Percentiles rank a stretch among this genome's conserved stretches.
These are phyloP conservation scores for Centropus unirufus DNA, from an alignment of 2,113 vertebrate genomes.

Conservation along the genomic window DNA sequence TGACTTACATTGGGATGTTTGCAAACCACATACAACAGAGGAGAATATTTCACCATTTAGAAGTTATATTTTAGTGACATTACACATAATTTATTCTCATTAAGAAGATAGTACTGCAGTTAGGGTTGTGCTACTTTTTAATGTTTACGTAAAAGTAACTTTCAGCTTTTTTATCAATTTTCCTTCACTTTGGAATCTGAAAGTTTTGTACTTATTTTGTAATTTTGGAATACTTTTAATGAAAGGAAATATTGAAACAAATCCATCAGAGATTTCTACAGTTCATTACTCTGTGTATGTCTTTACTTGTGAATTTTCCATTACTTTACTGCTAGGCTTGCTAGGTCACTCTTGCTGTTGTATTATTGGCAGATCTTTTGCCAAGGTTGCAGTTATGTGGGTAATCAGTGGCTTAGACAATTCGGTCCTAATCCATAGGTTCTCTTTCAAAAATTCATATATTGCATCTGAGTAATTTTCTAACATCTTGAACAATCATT, in stretches of 20 bases:
- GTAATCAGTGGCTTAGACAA: neutral
- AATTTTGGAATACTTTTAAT: neutral
- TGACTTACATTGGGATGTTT: neutral
- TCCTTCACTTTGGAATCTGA: neutral
- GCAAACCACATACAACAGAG: neutral
- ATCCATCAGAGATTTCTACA: neutral
- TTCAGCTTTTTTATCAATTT: neutral
- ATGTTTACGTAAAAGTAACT: neutral
- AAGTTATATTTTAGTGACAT: neutral
- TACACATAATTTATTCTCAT: neutral
- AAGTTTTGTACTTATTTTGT: neutral
- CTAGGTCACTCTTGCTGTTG: neutral
- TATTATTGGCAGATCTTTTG: neutral
- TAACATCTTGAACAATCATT: neutral
- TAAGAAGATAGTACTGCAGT: neutral
- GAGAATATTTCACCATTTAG: neutral
- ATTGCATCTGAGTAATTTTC: neutral
- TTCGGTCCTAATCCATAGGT: neutral
- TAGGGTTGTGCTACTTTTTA: neutral
- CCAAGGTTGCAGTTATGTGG: neutral
- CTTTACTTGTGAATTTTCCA: neutral
- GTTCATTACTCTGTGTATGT: neutral
- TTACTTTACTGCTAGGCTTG: neutral
- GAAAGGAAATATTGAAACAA: neutral
- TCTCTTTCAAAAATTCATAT: neutral